Evolutionary conservation across 2,113 vertebrate genomes (phyloP).

Genomic region (Emberiza fucata): DNA sequence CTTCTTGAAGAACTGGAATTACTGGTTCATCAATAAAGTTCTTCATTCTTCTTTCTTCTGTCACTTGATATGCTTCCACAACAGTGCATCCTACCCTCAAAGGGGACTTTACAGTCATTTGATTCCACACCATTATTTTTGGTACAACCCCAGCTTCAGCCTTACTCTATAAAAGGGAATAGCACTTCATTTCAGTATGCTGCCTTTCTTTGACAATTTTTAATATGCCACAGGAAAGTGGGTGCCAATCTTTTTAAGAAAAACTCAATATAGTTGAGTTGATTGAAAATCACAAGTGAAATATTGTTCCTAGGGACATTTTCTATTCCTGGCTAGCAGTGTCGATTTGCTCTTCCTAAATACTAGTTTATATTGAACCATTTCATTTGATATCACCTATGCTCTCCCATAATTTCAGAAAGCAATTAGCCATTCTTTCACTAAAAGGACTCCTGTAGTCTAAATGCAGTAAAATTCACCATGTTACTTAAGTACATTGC

Average conservation of each 20-base stretch:
- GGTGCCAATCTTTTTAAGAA: neutral
- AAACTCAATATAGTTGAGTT: neutral
- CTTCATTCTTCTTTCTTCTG: neutral
- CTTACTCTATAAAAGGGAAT: neutral
- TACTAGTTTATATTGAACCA: neutral
- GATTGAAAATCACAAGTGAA: neutral
- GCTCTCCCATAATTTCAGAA: neutral
- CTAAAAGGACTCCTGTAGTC: neutral
- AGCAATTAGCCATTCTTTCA: neutral
- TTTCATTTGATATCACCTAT: neutral
- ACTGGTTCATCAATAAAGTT: neutral
- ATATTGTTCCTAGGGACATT: neutral
- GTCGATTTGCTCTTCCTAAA: neutral
- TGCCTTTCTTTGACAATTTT: conserved; percentile 9
- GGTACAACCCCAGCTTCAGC: neutral
- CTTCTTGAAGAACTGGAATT: neutral
- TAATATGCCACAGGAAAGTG: neutral
- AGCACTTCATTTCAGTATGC: conserved; percentile 11
- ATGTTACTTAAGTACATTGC: neutral
- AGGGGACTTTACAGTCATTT: neutral
- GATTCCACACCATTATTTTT: neutral
- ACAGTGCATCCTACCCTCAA: neutral
- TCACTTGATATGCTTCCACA: neutral
- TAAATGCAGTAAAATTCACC: conserved; percentile 26
- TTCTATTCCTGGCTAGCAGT: neutral